Percentiles rank a stretch among this genome's conserved stretches.
phyloP scores from a whole-genome alignment of 1,140 invertebrate species.

The Drosophila leontia region DNA sequence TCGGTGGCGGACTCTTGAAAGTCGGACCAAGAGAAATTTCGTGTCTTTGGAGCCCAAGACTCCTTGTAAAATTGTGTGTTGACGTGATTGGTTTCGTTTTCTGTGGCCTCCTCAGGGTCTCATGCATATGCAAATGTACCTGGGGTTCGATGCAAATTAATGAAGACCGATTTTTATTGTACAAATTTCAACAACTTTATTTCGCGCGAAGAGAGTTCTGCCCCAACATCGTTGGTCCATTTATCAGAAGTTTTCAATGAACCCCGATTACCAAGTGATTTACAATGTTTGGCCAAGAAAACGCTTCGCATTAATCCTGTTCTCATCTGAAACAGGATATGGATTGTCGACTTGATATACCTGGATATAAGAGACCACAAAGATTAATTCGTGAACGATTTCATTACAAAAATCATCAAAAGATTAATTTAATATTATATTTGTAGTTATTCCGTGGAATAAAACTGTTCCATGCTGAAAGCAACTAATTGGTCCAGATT shows the following conservation, averaged over 20 bases:
- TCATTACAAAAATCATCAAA: neutral
- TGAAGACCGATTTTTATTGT: slow-evolving; percentile 75
- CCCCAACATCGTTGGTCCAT: slow-evolving; percentile 20
- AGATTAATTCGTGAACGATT: neutral
- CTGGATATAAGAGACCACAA: neutral
- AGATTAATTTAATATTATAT: too few species aligned
- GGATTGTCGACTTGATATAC: neutral
- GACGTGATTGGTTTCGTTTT: slow-evolving; percentile 69
- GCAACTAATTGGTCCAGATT: too few species aligned
- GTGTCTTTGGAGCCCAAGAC: slow-evolving; percentile 5
- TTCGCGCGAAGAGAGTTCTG: slow-evolving; percentile 23
- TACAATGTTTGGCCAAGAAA: slow-evolving; percentile 67
- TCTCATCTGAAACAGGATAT: neutral
- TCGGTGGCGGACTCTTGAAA: slow-evolving; percentile 25
- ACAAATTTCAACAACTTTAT: slow-evolving; percentile 79
- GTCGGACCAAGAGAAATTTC: slow-evolving; percentile 63
- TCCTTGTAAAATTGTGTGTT: slow-evolving; percentile 72
- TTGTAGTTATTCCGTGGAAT: too few species aligned
- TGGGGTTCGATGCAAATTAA: slow-evolving; percentile 66
- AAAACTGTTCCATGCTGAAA: too few species aligned
- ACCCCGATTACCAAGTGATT: slow-evolving; percentile 47
- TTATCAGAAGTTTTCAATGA: slow-evolving; percentile 46
- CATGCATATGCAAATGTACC: slow-evolving; percentile 61
- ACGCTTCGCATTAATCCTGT: slow-evolving; percentile 48
- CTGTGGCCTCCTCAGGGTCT: slow-evolving; percentile 13